Base-by-base conservation (phyloP, 2,797 vertebrate species). In the Diglossa cyanea region DNA sequence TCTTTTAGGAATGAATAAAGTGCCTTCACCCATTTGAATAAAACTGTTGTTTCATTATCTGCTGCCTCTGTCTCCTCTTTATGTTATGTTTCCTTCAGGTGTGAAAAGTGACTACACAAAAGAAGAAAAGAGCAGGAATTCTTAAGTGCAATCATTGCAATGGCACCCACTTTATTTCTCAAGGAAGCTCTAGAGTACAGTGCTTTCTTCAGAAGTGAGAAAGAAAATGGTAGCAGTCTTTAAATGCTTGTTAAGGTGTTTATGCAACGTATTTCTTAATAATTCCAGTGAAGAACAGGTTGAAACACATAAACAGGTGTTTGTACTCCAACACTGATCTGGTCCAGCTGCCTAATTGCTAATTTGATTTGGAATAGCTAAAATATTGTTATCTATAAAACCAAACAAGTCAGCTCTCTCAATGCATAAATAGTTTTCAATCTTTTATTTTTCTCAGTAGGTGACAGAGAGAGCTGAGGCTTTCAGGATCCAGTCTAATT, bases 1-100 rank as follows among this genome's bases (percentile, higher is more conserved):
- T 95, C 53, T 81, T 94, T 94, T 88, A 77, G 78, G 86, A 93
- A 94, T 89, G 48, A 96, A 97, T 77, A 92, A 94, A 90, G 74
- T 25, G 8, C 95, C 50, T 93, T 94, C 88, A 80, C 16, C 58
- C 40, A 37, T 96, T 91, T 95, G 92, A 96, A 94, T 95, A 88
- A 94, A 95, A 33, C 80, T 73, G 72, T 81, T 95, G 76, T 96
- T 96, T 94, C 57, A 66, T 89, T 95, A 86, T 80, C 63, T 51
- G 63, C 42, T 94, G 53, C 61, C 23, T 67, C 75, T 88, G 78
- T 77, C 58, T 57, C 81, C 71, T 91, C 77, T 72, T 90, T 51
- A 24, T 61, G 63, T 50, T 67, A 21, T 14, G 44, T 68, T 93
- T 88, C 57, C 47, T 93, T 95, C 70, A 89, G 87, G 75, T 78